Base-by-base conservation (phyloP, 92 coral and sea anemone genomes). In the Palythoa heliodiscus region DNA sequence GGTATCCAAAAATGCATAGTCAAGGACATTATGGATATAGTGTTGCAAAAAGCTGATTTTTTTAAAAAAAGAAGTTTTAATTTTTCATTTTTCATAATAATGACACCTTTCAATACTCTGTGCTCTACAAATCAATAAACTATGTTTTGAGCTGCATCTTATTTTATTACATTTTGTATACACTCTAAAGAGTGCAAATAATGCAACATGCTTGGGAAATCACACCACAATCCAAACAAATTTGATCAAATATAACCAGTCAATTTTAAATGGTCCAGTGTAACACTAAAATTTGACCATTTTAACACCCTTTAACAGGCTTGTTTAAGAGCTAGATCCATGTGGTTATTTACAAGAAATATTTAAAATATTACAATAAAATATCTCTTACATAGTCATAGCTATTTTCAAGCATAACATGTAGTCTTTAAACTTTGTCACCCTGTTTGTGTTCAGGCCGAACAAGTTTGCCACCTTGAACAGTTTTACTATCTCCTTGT, bases 371-470 rank as follows among this genome's bases (percentile, higher is more conserved):
- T n/a, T 66, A 19, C 71, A 66, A 66, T n/a, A 14, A 15, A 66
- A 15, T 66, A 66, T 15, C 22, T 66, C 22, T n/a, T 66, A 66
- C 24, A n/a, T n/a, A n/a, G n/a, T n/a, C n/a, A 66, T 66, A 66
- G 20, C 20, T 66, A 14, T 66, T 66, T 66, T 66, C 24, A 66
- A 66, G 22, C 22, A 66, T 66, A 66, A 66, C 71, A 66, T 66
- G 35, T 23, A 15, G 22, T 66, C 71, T 66, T 66, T 66, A n/a
- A 66, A 66, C 71, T 66, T 66, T 66, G 71, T 14, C 71, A 66
- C 71, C 71, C 71, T 66, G 71, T 5, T 66, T 66, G 71, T 66
- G 71, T 38, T 66, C 35, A 14, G 71, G 71, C 71, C 71, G 37
- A 29, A 29, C 35, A 29, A 29, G 35, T 0, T 29, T 29, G 35